Percentiles rank a stretch among this genome's conserved stretches.
Conservation (phyloP, 2,888 invertebrate species). For the Trichopria drosophilae region DNA sequence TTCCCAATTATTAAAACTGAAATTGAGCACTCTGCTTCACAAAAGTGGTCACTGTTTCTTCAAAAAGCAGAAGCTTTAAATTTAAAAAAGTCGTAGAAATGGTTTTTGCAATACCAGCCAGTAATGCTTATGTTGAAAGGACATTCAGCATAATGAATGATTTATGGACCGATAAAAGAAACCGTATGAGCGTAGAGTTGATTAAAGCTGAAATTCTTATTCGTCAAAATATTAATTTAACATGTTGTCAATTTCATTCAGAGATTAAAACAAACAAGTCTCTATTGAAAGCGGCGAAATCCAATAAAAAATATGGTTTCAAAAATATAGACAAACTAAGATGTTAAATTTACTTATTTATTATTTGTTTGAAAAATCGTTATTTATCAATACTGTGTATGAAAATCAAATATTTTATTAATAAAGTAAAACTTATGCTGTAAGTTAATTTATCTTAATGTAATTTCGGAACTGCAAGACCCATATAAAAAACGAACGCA, state of each 20-base stretch:
- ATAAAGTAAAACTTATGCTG: too few species aligned
- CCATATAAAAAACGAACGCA: too few species aligned
- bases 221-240: slow-evolving; percentile 7
- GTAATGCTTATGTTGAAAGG: slow-evolving; percentile 21
- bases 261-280: background rate
- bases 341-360: too few species aligned
- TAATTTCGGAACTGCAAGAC: too few species aligned
- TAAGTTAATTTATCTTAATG: too few species aligned
- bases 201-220: slow-evolving; percentile 15
- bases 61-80: background rate
- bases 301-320: slow-evolving; percentile 1
- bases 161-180: slow-evolving; percentile 19
- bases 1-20: background rate
- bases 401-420: too few species aligned
- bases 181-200: slow-evolving; percentile 3
- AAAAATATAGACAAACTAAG: too few species aligned
- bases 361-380: too few species aligned
- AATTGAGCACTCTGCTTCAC: background rate
- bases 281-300: background rate
- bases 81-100: slow-evolving; percentile 11
- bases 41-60: background rate
- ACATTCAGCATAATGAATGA: slow-evolving; percentile 19
- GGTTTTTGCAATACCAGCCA: slow-evolving; percentile 7
- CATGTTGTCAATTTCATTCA: too few species aligned
- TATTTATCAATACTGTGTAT: too few species aligned